Evolutionary conservation across 2,888 invertebrate species (phyloP).

Genomic region (Hydrotaea cyrtoneurina): DNA sequence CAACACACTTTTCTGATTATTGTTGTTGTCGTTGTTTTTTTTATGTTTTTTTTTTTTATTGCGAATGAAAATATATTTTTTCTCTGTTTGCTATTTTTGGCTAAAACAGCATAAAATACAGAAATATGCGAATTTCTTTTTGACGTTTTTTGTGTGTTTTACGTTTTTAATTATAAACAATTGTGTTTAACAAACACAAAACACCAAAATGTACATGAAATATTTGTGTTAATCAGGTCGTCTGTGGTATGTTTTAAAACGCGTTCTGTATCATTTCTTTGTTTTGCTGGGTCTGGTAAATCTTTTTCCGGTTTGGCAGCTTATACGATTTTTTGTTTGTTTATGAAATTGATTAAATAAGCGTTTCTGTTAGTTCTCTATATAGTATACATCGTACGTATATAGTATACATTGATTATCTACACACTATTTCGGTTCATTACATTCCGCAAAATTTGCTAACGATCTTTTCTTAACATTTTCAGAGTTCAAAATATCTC

Average conservation of each 20-base stretch:
- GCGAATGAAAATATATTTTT: not conserved
- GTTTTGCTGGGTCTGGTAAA: not conserved
- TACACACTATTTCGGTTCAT: too few relatives aligned
- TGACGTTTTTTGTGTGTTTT: conserved; percentile 5
- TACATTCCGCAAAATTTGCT: too few relatives aligned
- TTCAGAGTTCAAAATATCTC: not conserved
- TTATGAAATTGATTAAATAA: conserved; percentile 27
- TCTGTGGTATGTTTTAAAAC: conserved; percentile 5
- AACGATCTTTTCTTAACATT: too few relatives aligned
- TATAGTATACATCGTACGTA: too few relatives aligned
- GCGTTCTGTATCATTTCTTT: not conserved
- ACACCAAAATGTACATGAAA: conserved; percentile 1
- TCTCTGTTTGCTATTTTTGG: conserved; percentile 22
- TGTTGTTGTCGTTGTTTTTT: not conserved
- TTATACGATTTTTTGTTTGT: conserved; percentile 10
- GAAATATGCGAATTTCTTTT: conserved; percentile 13
- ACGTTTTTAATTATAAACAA: conserved; percentile 40
- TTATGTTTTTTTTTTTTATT: not conserved
- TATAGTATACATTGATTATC: too few relatives aligned
- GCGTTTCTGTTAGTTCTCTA: not conserved
- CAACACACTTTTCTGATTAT: conserved; percentile 8
- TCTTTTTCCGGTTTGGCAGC: conserved; percentile 37
- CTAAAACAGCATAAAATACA: conserved; percentile 24
- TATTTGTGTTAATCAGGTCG: conserved; percentile 41
- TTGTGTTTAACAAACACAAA: conserved; percentile 12